Conservation (phyloP, 2,888 invertebrate genomes). For the Pterostichus niger region DNA sequence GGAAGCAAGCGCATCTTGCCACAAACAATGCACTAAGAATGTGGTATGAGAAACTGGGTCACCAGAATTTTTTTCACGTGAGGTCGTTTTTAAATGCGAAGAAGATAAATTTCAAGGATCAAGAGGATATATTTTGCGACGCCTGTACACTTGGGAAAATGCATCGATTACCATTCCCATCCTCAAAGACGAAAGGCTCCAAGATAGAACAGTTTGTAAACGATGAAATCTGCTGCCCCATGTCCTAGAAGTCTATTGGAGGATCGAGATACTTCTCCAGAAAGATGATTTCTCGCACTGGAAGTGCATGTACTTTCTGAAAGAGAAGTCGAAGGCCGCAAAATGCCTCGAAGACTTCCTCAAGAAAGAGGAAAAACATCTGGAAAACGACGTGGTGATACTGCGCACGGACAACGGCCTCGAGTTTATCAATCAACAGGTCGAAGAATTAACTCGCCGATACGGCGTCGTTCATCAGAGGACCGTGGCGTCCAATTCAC, state of each 20-base stretch:
- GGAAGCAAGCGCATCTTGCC: not conserved
- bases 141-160: too few species aligned
- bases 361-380: conserved; percentile 70
- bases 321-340: conserved; percentile 68
- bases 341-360: conserved; percentile 68
- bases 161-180: too few species aligned
- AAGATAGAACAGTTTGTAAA: not conserved
- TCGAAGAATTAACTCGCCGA: conserved; percentile 68
- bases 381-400: conserved; percentile 69
- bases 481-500: conserved; percentile 72
- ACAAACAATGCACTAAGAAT: too few species aligned
- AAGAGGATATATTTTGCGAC: too few species aligned
- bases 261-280: conserved; percentile 57
- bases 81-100: too few species aligned
- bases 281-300: conserved; percentile 69
- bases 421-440: too few species aligned
- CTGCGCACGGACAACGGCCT: conserved; percentile 71
- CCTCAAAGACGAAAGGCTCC: too few species aligned
- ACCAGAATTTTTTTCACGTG: too few species aligned
- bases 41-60: too few species aligned
- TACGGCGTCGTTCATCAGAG: conserved; percentile 71
- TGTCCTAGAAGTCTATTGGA: not conserved
- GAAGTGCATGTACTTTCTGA: conserved; percentile 68
- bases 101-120: too few species aligned
- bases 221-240: conserved; percentile 11